Base-by-base conservation (phyloP, 1,140 invertebrate genomes). In the Papilio helenus region DNA sequence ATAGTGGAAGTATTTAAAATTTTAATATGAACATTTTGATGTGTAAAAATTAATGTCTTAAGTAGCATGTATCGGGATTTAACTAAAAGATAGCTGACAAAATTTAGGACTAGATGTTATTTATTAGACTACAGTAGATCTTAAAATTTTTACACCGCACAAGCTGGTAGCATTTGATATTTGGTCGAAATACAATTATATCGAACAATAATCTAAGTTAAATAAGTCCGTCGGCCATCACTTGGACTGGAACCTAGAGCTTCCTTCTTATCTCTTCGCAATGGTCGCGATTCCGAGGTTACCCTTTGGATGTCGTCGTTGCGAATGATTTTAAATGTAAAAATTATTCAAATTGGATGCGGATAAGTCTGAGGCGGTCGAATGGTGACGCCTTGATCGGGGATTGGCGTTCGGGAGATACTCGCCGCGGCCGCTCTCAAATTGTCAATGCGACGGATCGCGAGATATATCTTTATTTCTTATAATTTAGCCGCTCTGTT, bases 311-410 rank as follows among this genome's bases (percentile, higher is more conserved):
- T 93, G 92, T 93, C 89, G 90, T 92, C 91, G 88, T 91, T 85
- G 89, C 89, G 90, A 93, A 94, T 94, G 93, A 94, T 94, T 94
- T 94, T 94, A 94, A 94, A 94, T 94, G 93, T 93, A 94, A 93
- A 93, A 94, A 94, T 94, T 94, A 94, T 94, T 94, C 92, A 94
- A 94, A 94, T 94, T 23, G 76, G 72, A 44, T 76, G 76, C 81
- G 92, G 90, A 92, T 92, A 92, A 93, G 90, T 89, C 90, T 87
- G 80, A 78, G 79, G 80, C 88, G 88, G 90, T 87, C 90, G 88
- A 92, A 89, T 88, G 87, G 85, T 87, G 86, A 84, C 82, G 84
- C 73, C 79, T 81, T 79, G 83, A 87, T 87, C 82, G 84, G 78
- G 86, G 85, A 85, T 88, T 84, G 86, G 83, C 85, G 83, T 85